Evolutionary conservation across 2,113 vertebrate genomes (phyloP).

Genomic region (Psilopsiagon aurifrons): DNA sequence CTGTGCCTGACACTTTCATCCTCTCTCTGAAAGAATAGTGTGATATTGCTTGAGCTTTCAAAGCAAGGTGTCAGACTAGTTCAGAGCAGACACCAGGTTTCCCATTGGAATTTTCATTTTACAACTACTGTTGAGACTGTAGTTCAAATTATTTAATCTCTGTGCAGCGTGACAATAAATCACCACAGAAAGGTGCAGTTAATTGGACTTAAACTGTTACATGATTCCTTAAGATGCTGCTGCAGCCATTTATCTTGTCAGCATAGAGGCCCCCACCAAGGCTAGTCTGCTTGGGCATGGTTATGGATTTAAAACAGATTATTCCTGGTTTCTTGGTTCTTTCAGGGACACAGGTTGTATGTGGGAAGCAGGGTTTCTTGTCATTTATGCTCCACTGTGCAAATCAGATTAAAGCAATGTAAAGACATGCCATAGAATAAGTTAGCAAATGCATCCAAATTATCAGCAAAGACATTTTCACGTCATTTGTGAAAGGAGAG

Average conservation of each 20-base stretch:
- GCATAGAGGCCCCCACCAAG: not conserved
- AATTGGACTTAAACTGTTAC: not conserved
- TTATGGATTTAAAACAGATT: not conserved
- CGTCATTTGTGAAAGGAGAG: not conserved
- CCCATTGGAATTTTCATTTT: not conserved
- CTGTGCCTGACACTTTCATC: not conserved
- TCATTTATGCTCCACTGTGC: not conserved
- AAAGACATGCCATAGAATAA: not conserved
- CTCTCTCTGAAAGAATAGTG: not conserved
- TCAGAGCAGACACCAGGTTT: not conserved
- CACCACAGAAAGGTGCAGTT: not conserved
- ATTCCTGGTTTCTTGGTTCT: not conserved
- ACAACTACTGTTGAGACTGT: not conserved
- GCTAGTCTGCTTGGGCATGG: accelerated
- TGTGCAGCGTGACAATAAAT: not conserved
- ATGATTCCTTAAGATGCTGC: not conserved
- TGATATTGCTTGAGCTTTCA: not conserved
- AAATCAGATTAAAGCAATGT: not conserved
- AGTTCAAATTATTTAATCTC: not conserved
- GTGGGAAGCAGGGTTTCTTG: not conserved
- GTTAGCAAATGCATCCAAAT: not conserved
- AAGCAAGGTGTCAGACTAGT: not conserved
- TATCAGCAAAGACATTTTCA: not conserved
- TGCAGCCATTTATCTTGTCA: not conserved
- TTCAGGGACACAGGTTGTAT: not conserved